Conservation (phyloP, 2,797 vertebrate genomes). For the Tarsius wallacei region DNA sequence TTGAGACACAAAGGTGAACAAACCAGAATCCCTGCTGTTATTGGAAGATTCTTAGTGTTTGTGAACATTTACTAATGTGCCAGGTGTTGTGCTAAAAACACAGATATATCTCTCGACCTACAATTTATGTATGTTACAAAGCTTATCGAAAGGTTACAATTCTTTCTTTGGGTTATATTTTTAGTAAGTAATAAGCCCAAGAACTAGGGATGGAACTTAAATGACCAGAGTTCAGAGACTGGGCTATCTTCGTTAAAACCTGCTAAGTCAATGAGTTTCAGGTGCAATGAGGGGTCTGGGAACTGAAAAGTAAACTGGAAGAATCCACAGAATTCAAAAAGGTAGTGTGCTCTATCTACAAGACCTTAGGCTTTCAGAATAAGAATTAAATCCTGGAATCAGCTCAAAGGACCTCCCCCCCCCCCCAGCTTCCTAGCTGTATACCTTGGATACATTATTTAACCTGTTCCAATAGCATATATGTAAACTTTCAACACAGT, state of each 20-base stretch:
- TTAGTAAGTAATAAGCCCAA: not conserved
- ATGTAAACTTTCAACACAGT: not conserved
- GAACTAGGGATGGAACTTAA: not conserved
- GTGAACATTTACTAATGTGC: not conserved
- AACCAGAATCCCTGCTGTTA: not conserved
- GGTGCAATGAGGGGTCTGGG: not conserved
- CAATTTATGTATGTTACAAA: not conserved
- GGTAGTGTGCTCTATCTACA: not conserved
- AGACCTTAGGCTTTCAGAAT: not conserved
- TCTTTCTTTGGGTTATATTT: not conserved
- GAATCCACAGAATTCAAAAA: not conserved
- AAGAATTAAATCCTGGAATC: not conserved
- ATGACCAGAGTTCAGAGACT: constrained; percentile 4
- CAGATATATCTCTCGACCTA: not conserved
- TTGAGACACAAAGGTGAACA: not conserved
- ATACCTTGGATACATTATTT: not conserved
- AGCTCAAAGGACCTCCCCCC: not conserved
- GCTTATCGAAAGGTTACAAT: not conserved
- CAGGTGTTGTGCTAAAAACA: not conserved
- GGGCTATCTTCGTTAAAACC: not conserved
- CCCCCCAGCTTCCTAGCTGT: not conserved
- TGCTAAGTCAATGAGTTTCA: not conserved
- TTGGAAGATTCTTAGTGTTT: not conserved
- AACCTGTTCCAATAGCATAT: not conserved
- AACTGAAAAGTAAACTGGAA: constrained; percentile 6